Percentiles rank a stretch among this genome's conserved stretches.
Conservation (phyloP, 2,113 vertebrate species). For the Pyrgilauda ruficollis region DNA sequence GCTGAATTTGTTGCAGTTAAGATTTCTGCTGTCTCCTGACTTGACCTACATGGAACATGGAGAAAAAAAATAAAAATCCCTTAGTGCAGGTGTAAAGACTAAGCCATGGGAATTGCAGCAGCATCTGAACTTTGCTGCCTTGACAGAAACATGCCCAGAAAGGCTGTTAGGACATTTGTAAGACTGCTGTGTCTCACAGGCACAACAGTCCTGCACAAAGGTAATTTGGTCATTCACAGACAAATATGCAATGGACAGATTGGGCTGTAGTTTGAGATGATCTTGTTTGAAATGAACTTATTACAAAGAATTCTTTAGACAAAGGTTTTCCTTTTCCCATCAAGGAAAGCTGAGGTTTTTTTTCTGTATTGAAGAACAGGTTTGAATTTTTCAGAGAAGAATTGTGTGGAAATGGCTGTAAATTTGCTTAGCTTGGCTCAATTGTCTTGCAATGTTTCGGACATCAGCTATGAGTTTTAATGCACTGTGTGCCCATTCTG, state of each 20-base stretch:
- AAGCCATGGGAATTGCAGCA: background rate
- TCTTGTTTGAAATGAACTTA: background rate
- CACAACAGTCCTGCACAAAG: background rate
- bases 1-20: background rate
- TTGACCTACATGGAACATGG: fast-evolving
- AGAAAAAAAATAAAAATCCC: background rate
- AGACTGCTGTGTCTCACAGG: background rate
- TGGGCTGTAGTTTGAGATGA: background rate
- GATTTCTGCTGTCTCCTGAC: background rate
- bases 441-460: background rate
- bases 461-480: background rate
- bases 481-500: background rate
- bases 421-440: background rate
- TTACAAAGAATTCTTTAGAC: background rate
- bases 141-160: background rate
- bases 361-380: background rate
- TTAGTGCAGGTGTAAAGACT: background rate
- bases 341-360: background rate
- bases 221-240: background rate
- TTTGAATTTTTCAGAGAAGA: background rate
- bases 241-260: background rate
- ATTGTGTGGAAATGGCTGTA: background rate
- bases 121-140: background rate
- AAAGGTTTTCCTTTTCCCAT: background rate
- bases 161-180: background rate